Evolutionary conservation across 2,113 vertebrate species (phyloP), one percentile per base, ranked within the genome.

Genomic region (Prunella fulvescens): DNA sequence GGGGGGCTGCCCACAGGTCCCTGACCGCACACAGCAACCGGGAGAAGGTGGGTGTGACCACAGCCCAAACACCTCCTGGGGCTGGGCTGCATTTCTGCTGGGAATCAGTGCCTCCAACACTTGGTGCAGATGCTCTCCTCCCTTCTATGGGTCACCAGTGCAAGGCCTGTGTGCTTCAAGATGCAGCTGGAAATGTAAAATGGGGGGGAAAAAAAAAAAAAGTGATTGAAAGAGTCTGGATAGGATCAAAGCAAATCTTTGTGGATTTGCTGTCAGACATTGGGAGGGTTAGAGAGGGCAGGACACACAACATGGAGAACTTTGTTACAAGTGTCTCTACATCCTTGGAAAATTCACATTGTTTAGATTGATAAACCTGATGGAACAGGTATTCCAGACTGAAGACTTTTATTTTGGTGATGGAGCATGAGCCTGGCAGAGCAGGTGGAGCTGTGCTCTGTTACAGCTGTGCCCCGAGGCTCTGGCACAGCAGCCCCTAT

Each of bases 11-110:
- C 14, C 98, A 98, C 93, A 93, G 97, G 20, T 98, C 97, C 9
- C 97, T 98, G 29, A 98, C 98, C 0, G 98, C 98, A 2, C 98
- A 98, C 95, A 98, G 98, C 96, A 98, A 98, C 74, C 93, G 93
- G 72, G 98, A 98, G 95, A 98, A 98, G 97, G 98, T 98, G 81
- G 18, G 96, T 70, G 62, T 22, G 45, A 70, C 6, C 47, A 3
- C 44, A 7, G 18, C 81, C 31, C 74, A 0, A 5, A 42, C 24
- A 8, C 3, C 64, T n/a, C 60, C 80, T 26, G 3, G 44, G n/a
- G 1, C 22, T 26, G 53, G 6, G 11, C 3, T 3, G 33, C 23
- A 0, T 5, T 24, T 19, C 54, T 72, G 66, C 57, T 53, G 72
- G 14, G 19, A 40, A 12, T 4, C 57, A 11, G 11, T 3, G 39